Evolutionary conservation across 1,140 invertebrate species (phyloP).

Genomic region (Trachymyrmex septentrionalis): DNA sequence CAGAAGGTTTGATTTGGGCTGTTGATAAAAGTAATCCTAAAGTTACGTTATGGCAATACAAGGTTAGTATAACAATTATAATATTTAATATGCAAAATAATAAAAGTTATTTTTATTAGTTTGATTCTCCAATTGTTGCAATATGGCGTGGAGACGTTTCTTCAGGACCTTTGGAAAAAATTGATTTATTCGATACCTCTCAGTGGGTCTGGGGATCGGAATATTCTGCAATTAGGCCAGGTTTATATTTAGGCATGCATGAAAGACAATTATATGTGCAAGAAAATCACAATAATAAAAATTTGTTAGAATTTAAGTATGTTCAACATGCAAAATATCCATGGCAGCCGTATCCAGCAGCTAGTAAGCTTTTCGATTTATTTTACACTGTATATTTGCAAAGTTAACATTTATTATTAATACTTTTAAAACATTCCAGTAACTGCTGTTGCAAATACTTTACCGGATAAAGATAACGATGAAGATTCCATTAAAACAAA

Average conservation of each 20-base stretch:
- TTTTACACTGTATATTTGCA: background rate
- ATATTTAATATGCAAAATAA: slow-evolving; percentile 29
- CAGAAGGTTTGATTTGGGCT: slow-evolving; percentile 92
- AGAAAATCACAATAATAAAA: slow-evolving; percentile 87
- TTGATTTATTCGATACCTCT: slow-evolving; percentile 92
- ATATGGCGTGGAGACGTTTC: slow-evolving; percentile 91
- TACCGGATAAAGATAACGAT: slow-evolving; percentile 57
- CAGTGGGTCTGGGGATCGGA: slow-evolving; percentile 84
- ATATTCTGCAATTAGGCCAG: slow-evolving; percentile 85
- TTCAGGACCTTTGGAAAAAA: slow-evolving; percentile 87
- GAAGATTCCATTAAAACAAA: slow-evolving; percentile 70
- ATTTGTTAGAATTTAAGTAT: slow-evolving; percentile 79
- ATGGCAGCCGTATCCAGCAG: slow-evolving; percentile 90
- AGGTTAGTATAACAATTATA: slow-evolving; percentile 85
- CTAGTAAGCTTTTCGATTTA: slow-evolving; percentile 73
- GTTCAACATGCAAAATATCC: slow-evolving; percentile 87
- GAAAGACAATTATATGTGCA: slow-evolving; percentile 94
- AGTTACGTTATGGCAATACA: slow-evolving; percentile 90
- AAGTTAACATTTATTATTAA: background rate
- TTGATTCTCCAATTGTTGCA: slow-evolving; percentile 93
- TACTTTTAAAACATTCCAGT: slow-evolving; percentile 47
- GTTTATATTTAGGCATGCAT: slow-evolving; percentile 95
- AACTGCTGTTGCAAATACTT: slow-evolving; percentile 49
- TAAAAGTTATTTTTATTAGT: slow-evolving; percentile 85
- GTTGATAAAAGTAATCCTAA: slow-evolving; percentile 87